Evolutionary conservation across 2,797 vertebrate species (phyloP).

Genomic region (Propithecus deckenii): DNA sequence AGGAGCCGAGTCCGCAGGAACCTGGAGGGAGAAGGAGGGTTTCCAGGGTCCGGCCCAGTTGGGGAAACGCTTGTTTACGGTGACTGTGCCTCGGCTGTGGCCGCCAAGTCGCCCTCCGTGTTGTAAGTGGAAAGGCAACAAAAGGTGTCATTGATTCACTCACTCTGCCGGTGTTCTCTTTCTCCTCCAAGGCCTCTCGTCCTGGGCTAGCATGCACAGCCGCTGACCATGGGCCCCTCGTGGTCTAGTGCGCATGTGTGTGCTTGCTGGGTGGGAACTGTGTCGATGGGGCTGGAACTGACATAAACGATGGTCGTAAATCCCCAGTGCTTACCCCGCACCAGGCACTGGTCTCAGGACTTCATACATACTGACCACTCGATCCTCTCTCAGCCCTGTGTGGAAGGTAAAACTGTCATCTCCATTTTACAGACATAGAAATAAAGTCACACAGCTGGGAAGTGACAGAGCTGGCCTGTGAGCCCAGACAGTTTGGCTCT

Average conservation of each 20-base stretch:
- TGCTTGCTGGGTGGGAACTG: not conserved
- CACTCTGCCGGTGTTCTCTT: no score
- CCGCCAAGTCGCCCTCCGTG: not conserved
- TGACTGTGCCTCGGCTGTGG: not conserved
- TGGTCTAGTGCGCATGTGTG: no score
- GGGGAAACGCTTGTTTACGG: not conserved
- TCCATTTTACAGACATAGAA: not conserved
- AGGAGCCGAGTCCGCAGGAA: not conserved
- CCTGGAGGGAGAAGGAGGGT: not conserved
- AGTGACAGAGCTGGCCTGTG: rapidly evolving
- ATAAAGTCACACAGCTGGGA: not conserved
- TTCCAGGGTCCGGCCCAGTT: not conserved
- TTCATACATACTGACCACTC: rapidly evolving
- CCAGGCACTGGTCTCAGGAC: not conserved
- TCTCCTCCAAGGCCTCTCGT: rapidly evolving
- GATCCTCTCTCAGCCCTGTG: not conserved
- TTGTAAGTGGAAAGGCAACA: not conserved
- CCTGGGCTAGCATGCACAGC: not conserved
- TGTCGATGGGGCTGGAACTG: not conserved
- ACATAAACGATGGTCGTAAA: not conserved
- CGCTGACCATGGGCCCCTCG: rapidly evolving
- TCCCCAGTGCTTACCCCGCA: not conserved
- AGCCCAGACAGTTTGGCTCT: not conserved
- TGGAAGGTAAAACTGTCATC: rapidly evolving
- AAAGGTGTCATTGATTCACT: not conserved